phyloP scores from a whole-genome alignment of 2,113 vertebrate genomes.

The Etheostoma spectabile region DNA sequence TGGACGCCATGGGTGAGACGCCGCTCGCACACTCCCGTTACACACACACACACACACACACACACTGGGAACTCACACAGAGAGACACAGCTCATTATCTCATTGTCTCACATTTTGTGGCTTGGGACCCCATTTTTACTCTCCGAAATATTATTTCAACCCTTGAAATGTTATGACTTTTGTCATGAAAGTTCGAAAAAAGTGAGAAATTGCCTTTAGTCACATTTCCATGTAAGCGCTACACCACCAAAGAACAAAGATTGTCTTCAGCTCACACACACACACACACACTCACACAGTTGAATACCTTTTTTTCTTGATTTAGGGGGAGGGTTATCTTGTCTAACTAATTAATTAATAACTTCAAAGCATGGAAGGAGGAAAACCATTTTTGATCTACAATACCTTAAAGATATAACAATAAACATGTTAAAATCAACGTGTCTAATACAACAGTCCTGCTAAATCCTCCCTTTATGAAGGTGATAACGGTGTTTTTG shows the following conservation, averaged over 20 bases:
- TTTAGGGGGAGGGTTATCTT: too few species aligned
- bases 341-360: too few species aligned
- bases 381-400: background rate
- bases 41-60: background rate
- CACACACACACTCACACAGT: too few species aligned
- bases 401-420: background rate
- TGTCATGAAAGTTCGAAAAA: background rate
- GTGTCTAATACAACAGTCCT: background rate
- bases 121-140: background rate
- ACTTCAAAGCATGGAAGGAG: background rate
- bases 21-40: background rate
- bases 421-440: background rate
- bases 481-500: too few species aligned
- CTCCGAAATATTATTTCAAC: too few species aligned
- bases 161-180: background rate
- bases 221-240: background rate
- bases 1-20: constrained; percentile 91
- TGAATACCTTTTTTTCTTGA: too few species aligned
- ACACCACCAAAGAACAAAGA: background rate
- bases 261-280: background rate
- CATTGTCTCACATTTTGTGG: background rate
- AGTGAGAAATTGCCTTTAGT: background rate
- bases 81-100: background rate
- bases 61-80: background rate
- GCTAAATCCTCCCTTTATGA: too few species aligned